Evolutionary conservation across 2,797 vertebrate genomes (phyloP).

Genomic region (Sparus aurata): DNA sequence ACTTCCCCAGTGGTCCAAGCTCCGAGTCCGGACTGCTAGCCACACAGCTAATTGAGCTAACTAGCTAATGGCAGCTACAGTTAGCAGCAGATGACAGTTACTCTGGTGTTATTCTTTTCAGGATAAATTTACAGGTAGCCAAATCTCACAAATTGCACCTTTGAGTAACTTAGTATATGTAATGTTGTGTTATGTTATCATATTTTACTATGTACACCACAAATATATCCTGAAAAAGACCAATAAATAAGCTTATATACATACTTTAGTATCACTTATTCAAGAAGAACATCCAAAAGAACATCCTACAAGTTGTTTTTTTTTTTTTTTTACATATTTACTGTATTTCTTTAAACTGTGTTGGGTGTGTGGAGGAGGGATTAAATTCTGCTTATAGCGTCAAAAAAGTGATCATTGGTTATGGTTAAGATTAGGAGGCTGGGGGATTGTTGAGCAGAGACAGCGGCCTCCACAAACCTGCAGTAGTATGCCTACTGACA

Average conservation of each 20-base stretch:
- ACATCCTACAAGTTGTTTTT: background rate
- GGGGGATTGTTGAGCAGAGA: slow-evolving; percentile 3
- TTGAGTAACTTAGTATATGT: no score
- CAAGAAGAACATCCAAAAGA: background rate
- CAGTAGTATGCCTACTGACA: slow-evolving; percentile 8
- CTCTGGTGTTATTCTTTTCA: no score
- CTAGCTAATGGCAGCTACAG: no score
- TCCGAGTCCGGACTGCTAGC: no score
- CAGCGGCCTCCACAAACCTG: slow-evolving; percentile 3
- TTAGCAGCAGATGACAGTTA: no score
- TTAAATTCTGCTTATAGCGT: background rate
- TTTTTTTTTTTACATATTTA: background rate
- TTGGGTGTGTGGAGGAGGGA: slow-evolving; percentile 9
- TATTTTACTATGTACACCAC: background rate
- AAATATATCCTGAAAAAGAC: background rate
- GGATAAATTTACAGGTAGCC: no score
- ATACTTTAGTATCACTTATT: background rate
- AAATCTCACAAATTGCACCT: no score
- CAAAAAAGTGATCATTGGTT: background rate
- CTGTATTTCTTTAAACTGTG: background rate
- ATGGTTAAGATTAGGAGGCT: slow-evolving; percentile 17
- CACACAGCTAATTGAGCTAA: no score
- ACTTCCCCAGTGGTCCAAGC: no score
- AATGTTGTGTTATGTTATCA: background rate
- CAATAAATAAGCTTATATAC: background rate